phyloP scores from a whole-genome alignment of 2,888 invertebrate genomes.

The Brenthis hecate region DNA sequence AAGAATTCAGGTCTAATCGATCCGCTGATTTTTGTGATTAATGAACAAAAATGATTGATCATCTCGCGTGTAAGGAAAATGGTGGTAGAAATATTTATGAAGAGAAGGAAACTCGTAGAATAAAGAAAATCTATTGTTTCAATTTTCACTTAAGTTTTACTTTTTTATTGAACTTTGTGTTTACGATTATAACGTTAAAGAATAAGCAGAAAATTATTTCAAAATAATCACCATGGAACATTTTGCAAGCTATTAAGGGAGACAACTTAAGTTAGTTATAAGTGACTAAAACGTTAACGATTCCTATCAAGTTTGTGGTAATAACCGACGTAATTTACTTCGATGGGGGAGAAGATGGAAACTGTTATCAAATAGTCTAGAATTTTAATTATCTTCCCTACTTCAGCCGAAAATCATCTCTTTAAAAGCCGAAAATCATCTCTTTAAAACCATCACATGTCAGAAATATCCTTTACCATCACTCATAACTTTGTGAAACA shows the following conservation, averaged over 20 bases:
- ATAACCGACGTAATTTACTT: conserved; percentile 32
- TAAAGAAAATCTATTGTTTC: too few relatives aligned
- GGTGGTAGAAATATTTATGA: background rate
- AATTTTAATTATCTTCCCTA: background rate
- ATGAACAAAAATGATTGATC: conserved; percentile 15
- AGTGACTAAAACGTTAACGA: conserved; percentile 30
- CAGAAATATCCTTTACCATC: too few relatives aligned
- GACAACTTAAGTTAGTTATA: conserved; percentile 31
- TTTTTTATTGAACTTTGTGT: too few relatives aligned
- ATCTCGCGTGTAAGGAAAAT: conserved; percentile 11
- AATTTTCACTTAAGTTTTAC: too few relatives aligned
- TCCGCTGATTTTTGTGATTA: conserved; percentile 9
- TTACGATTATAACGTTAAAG: too few relatives aligned
- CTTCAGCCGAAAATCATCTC: too few relatives aligned
- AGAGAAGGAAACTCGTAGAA: background rate
- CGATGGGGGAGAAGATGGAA: conserved; percentile 27
- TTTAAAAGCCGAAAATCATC: too few relatives aligned
- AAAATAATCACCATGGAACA: background rate
- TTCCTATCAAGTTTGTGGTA: conserved; percentile 32
- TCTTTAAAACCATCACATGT: too few relatives aligned
- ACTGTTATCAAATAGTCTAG: conserved; percentile 22
- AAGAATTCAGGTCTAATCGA: conserved; percentile 3
- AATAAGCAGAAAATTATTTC: background rate
- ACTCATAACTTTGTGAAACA: too few relatives aligned
- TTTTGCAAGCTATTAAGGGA: conserved; percentile 19